Evolutionary conservation across 2,888 invertebrate genomes (phyloP), one percentile per base, ranked within the genome.

Genomic region (Calameuta pallipes): DNA sequence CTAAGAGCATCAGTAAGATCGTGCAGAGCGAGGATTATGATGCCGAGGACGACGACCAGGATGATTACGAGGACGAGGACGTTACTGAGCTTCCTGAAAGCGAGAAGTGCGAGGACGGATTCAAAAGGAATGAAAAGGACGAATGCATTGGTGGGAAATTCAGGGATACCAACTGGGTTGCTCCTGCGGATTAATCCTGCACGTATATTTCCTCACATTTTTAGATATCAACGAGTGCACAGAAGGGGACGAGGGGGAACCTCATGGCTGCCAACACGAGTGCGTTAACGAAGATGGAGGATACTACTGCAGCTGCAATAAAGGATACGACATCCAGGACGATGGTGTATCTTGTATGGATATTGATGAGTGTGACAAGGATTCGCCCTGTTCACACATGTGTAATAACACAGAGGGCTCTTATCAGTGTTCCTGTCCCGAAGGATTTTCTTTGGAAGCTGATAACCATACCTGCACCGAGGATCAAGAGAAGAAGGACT

Each of bases 221-320:
- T 15, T 86, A 94, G 94, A 94, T 87, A 90, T 93, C 78, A 92
- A 94, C 87, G 94, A 94, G 86, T 94, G 94, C 88, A 81, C 88
- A 15, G 92, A 89, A 76, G 87, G 92, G 11, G 92, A 92, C 81
- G 88, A 88, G n/a, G 86, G 87, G 4, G 93, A 93, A 74, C 92
- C 93, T 82, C 93, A 92, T 76, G 92, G 92, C 75, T 93, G 93
- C 85, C 92, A 92, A 33, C 93, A 93, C 82, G 89, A 89, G 68
- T 94, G 94, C 83, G 86, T 92, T 74, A 92, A 93, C 81, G 91
- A 92, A 74, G 85, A 89, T 68, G 92, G 92, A 36, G 82, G 87
- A 33, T 89, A 86, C 87, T 91, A 84, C 85, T 93, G 93, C 87
- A 90, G 86, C 71, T 94, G 91, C 82, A 89, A 88, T 6, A 80